Percentiles rank a stretch among this genome's conserved stretches.
These are phyloP conservation scores for Drosophila multiciliata DNA, from an alignment of 2,888 invertebrate genomes.

Conservation along the genomic window DNA sequence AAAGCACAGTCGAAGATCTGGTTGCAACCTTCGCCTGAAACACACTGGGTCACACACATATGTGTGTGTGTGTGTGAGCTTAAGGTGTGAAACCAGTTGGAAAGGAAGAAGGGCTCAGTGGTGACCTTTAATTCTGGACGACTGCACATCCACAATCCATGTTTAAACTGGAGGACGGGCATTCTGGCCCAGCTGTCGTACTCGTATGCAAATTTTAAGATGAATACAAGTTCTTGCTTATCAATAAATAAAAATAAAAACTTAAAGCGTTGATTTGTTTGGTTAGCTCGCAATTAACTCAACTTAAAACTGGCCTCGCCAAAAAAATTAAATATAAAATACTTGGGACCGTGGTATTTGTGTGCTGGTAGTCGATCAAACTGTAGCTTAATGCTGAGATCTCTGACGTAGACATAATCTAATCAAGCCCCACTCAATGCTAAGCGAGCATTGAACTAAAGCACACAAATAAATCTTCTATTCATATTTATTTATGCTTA, in stretches of 20 bases:
- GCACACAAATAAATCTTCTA: constrained; percentile 8
- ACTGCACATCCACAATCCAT: constrained; percentile 24
- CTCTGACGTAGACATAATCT: constrained; percentile 27
- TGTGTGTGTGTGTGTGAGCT: background rate
- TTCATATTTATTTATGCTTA: constrained; percentile 28
- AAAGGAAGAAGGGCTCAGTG: constrained; percentile 46
- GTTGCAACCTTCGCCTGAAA: constrained; percentile 40
- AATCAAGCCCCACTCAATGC: constrained; percentile 45
- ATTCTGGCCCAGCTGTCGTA: constrained; percentile 14
- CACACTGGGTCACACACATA: constrained; percentile 36
- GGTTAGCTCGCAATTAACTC: constrained; percentile 55
- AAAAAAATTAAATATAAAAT: background rate
- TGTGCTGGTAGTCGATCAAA: constrained; percentile 6
- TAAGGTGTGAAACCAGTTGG: constrained; percentile 51
- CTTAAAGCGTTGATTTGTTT: constrained; percentile 52
- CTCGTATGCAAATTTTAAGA: constrained; percentile 22
- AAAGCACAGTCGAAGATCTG: constrained; percentile 5
- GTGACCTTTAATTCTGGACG: constrained; percentile 43
- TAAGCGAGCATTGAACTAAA: constrained; percentile 50
- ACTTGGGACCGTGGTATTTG: constrained; percentile 25
- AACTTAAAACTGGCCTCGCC: constrained; percentile 43
- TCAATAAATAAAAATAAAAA: constrained; percentile 43
- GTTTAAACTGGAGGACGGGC: constrained; percentile 41
- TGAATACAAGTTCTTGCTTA: constrained; percentile 31
- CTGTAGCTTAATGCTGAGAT: constrained; percentile 14